phyloP scores from a whole-genome alignment of 2,888 invertebrate genomes.

The Eristalis tenax region DNA sequence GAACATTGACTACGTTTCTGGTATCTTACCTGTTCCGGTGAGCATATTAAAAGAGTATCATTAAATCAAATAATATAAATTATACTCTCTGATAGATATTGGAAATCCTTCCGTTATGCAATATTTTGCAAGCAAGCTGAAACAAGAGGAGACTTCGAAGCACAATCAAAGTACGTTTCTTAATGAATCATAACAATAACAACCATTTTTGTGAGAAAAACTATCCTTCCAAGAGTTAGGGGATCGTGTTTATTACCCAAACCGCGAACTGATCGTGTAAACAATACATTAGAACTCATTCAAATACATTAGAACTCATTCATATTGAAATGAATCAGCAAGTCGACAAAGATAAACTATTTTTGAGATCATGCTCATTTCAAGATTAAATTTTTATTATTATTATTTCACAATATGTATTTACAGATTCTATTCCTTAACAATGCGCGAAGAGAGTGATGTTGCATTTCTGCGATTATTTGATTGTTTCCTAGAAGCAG shows the following conservation, averaged over 20 bases:
- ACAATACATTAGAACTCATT: too few relatives aligned
- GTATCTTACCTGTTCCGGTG: conserved; percentile 76
- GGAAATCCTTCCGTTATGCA: conserved; percentile 74
- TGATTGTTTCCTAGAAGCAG: conserved; percentile 91
- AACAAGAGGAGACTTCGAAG: conserved; percentile 71
- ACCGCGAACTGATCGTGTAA: not conserved
- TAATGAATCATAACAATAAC: not conserved
- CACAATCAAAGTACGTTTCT: conserved; percentile 74
- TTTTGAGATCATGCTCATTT: too few relatives aligned
- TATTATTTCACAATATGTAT: too few relatives aligned
- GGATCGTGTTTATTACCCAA: too few relatives aligned
- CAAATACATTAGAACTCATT: too few relatives aligned
- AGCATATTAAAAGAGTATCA: not conserved
- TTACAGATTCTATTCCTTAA: conserved; percentile 85
- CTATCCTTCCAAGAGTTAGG: too few relatives aligned
- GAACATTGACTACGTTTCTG: conserved; percentile 74
- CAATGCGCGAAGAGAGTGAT: conserved; percentile 91
- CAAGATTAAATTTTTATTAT: too few relatives aligned
- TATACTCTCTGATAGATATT: conserved; percentile 72
- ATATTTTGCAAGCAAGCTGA: conserved; percentile 75
- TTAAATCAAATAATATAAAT: not conserved
- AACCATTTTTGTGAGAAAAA: too few relatives aligned
- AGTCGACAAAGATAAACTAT: too few relatives aligned
- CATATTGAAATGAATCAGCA: too few relatives aligned
- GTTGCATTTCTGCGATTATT: conserved; percentile 89